Conservation (phyloP, 2,888 invertebrate genomes). For the Rhingia rostrata region DNA sequence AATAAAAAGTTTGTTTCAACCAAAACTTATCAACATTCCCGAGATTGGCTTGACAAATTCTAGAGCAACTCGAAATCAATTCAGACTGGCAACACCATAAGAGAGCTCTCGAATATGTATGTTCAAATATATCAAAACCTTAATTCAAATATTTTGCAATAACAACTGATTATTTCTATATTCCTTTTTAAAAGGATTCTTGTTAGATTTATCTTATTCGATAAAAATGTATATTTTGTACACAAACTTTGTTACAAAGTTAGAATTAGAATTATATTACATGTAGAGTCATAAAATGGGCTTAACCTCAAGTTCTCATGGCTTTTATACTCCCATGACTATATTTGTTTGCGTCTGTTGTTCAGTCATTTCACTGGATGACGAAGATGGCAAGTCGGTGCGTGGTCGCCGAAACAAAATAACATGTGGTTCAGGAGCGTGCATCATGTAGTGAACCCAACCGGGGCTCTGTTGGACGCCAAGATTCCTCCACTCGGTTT, state of each 20-base stretch:
- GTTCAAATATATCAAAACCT: neutral
- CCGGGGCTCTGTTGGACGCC: conserved; percentile 97
- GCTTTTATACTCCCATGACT: conserved; percentile 52
- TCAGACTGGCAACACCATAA: neutral
- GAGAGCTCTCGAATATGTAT: neutral
- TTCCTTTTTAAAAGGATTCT: conserved; percentile 51
- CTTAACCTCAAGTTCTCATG: conserved; percentile 1
- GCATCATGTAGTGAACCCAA: conserved; percentile 88
- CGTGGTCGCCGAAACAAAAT: conserved; percentile 89
- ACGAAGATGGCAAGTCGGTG: conserved; percentile 62
- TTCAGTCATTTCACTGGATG: conserved; percentile 33
- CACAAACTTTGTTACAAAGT: conserved; percentile 66
- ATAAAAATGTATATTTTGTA: conserved; percentile 41
- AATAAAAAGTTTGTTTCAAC: no score
- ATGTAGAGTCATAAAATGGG: conserved; percentile 25
- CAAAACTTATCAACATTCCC: no score
- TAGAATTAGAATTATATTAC: conserved; percentile 34
- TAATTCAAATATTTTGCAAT: conserved; percentile 17
- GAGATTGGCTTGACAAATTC: no score
- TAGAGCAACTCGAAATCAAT: neutral
- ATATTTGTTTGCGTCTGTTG: conserved; percentile 67
- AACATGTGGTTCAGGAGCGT: conserved; percentile 95
- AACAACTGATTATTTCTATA: conserved; percentile 23
- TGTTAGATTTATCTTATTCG: conserved; percentile 52
- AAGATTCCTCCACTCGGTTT: conserved; percentile 96